Percentiles rank a stretch among this genome's conserved stretches.
phyloP scores from a whole-genome alignment of 2,113 vertebrate species.

The Cottus gobio region DNA sequence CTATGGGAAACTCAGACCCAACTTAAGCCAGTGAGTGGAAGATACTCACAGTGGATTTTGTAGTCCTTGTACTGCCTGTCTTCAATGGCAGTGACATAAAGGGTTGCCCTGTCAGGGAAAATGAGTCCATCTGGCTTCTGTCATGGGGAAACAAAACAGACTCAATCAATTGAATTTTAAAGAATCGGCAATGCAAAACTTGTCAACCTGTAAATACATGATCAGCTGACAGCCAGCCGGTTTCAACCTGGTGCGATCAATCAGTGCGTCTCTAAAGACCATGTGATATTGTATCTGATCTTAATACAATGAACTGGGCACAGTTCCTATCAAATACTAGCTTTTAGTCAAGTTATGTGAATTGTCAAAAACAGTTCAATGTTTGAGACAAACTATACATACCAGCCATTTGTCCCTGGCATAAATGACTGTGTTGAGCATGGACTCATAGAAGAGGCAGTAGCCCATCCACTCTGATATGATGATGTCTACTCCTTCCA shows the following conservation, averaged over 20 bases:
- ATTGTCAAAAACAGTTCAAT: too few relatives aligned
- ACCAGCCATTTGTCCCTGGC: constrained; percentile 96
- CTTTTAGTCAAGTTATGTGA: too few relatives aligned
- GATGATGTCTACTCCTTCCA: constrained; percentile 93
- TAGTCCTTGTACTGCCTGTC: constrained; percentile 96
- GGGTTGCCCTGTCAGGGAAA: constrained; percentile 92
- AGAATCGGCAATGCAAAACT: too few relatives aligned
- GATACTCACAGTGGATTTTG: constrained; percentile 93
- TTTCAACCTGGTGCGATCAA: too few relatives aligned
- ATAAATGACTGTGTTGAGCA: constrained; percentile 95
- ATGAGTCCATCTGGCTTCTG: constrained; percentile 93
- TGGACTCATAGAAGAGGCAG: constrained; percentile 95
- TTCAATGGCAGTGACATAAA: constrained; percentile 93
- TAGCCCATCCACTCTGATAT: constrained; percentile 98
- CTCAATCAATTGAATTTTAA: background rate
- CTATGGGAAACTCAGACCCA: background rate
- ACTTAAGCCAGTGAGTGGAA: background rate
- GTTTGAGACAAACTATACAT: constrained; percentile 48
- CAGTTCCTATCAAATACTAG: too few relatives aligned
- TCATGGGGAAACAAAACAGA: background rate
- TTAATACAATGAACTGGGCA: too few relatives aligned
- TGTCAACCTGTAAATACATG: too few relatives aligned
- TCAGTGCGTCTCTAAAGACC: too few relatives aligned
- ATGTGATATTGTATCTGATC: too few relatives aligned
- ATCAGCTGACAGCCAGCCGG: too few relatives aligned